These are phyloP conservation scores for Cyrtonyx montezumae DNA, from an alignment of 2,113 vertebrate genomes.

Conservation along the genomic window DNA sequence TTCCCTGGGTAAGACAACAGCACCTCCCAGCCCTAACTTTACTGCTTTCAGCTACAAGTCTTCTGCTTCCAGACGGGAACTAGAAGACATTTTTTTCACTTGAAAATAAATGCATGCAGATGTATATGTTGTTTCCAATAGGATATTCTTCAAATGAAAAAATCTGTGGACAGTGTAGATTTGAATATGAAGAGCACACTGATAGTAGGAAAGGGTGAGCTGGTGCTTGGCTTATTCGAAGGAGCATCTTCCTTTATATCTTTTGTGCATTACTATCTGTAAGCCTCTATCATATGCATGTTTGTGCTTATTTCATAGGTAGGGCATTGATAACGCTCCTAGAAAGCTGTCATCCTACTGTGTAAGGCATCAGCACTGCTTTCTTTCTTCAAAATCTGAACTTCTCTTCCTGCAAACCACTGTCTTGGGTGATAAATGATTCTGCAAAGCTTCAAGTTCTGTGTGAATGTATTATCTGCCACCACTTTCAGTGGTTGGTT, in stretches of 20 bases:
- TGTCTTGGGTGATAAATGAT: constrained; percentile 43
- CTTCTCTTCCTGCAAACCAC: background rate
- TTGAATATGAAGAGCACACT: background rate
- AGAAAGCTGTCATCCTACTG: background rate
- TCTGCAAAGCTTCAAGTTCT: background rate
- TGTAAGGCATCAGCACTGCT: background rate
- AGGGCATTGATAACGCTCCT: background rate
- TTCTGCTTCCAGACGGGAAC: background rate
- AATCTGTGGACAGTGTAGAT: background rate
- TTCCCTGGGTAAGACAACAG: background rate
- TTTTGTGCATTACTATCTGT: background rate
- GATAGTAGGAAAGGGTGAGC: background rate
- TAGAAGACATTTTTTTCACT: background rate
- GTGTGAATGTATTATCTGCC: background rate
- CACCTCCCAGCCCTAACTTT: background rate
- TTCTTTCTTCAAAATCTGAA: background rate
- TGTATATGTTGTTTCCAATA: background rate
- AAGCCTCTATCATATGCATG: background rate
- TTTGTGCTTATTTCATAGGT: background rate
- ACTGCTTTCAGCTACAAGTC: background rate
- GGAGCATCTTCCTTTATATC: background rate
- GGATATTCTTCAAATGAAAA: background rate
- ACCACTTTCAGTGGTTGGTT: background rate
- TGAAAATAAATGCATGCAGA: accelerated
- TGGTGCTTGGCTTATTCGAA: background rate